Percentiles rank a stretch among this genome's conserved stretches.
phyloP scores from a whole-genome alignment of 1,140 invertebrate genomes.

The Doryteuthis pealeii region DNA sequence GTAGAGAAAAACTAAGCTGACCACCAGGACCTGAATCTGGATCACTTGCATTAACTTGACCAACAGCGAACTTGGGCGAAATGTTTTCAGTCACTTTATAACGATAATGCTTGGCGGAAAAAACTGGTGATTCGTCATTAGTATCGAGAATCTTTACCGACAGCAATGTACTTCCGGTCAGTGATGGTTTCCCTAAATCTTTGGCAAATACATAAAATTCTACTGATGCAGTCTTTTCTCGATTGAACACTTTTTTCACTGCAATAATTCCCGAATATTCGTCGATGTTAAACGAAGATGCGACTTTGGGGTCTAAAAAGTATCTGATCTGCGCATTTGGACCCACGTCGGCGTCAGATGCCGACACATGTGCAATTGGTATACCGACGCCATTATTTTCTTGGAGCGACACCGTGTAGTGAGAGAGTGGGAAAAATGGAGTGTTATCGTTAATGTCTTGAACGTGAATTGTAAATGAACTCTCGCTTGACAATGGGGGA shows the following conservation, averaged over 20 bases:
- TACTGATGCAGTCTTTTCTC: slow-evolving; percentile 77
- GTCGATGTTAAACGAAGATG: slow-evolving; percentile 75
- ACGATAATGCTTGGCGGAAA: slow-evolving; percentile 38
- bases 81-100: slow-evolving; percentile 48
- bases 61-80: slow-evolving; percentile 31
- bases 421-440: slow-evolving; percentile 35
- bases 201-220: slow-evolving; percentile 44
- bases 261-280: slow-evolving; percentile 86
- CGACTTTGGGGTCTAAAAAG: slow-evolving; percentile 63
- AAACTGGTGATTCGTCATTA: slow-evolving; percentile 70
- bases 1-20: slow-evolving; percentile 38
- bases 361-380: slow-evolving; percentile 76
- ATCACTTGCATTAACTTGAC: slow-evolving; percentile 41
- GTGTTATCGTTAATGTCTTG: slow-evolving; percentile 65
- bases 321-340: slow-evolving; percentile 93
- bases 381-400: slow-evolving; percentile 71
- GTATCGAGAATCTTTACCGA: slow-evolving; percentile 81
- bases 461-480: slow-evolving; percentile 84
- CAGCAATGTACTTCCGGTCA: slow-evolving; percentile 82
- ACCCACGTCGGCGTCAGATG: slow-evolving; percentile 85
- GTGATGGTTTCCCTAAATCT: slow-evolving; percentile 53
- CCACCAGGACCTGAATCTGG: slow-evolving; percentile 42
- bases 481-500: slow-evolving; percentile 74
- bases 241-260: slow-evolving; percentile 71
- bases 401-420: slow-evolving; percentile 35